Conservation (phyloP, 1,140 invertebrate species). For the Andricus grossulariae region DNA sequence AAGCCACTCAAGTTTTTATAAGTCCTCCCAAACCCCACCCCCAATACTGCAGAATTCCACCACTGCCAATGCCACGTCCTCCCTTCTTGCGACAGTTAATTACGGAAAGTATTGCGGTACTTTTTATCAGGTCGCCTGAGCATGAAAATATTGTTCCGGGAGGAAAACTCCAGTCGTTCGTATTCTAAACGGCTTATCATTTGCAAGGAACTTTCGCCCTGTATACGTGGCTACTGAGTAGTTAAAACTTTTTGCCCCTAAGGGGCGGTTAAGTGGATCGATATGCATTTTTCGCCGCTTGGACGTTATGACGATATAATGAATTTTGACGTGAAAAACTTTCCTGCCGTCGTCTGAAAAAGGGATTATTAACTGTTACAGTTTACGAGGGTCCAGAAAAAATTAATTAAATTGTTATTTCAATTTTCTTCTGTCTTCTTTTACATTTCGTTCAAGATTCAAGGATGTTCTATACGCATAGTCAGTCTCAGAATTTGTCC, state of each 20-base stretch:
- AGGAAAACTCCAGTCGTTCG: conserved; percentile 50
- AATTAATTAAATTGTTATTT: neutral
- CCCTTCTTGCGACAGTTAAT: conserved; percentile 61
- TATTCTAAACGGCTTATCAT: conserved; percentile 66
- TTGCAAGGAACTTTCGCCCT: conserved; percentile 51
- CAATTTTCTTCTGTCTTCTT: no score
- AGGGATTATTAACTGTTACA: neutral
- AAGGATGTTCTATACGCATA: no score
- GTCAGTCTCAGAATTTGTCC: no score
- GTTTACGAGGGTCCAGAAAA: neutral
- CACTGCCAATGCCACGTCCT: conserved; percentile 39
- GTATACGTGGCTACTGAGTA: conserved; percentile 34
- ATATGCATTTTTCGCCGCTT: conserved; percentile 47
- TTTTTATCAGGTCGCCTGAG: conserved; percentile 66
- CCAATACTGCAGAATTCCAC: neutral
- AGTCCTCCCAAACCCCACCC: conserved; percentile 35
- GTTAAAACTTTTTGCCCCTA: conserved; percentile 53
- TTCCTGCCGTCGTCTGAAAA: neutral
- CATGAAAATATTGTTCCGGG: conserved; percentile 63
- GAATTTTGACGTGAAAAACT: conserved; percentile 19
- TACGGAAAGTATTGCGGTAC: conserved; percentile 63
- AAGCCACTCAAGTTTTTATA: conserved; percentile 60
- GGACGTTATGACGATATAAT: conserved; percentile 10
- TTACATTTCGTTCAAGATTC: no score
- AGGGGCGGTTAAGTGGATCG: conserved; percentile 52